Evolutionary conservation across 2,797 vertebrate species (phyloP).

Genomic region (Lycodopsis pacificus): DNA sequence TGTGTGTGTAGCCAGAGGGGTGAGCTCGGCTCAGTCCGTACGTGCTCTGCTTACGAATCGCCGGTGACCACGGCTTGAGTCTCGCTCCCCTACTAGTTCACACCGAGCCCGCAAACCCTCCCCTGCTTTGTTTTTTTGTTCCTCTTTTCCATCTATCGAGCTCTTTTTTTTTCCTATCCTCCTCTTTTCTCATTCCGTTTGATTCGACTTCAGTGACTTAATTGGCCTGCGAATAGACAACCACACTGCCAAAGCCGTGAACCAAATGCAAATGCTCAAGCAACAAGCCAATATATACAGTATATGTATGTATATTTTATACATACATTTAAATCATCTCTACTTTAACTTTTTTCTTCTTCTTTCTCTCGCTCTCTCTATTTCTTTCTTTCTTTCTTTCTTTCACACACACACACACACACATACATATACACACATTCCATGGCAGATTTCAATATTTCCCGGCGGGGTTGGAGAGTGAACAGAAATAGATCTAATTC

Average conservation of each 20-base stretch:
- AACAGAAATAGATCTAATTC: conserved; percentile 83
- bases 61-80: conserved; percentile 61
- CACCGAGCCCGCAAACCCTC: conserved; percentile 27
- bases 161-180: neutral
- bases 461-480: conserved; percentile 74
- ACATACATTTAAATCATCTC: conserved; percentile 28
- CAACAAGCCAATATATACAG: conserved; percentile 18
- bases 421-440: conserved; percentile 55
- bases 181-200: conserved; percentile 34
- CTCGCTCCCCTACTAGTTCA: conserved; percentile 49
- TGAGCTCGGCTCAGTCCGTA: conserved; percentile 66
- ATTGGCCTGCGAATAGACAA: conserved; percentile 20
- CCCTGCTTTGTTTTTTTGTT: neutral
- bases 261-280: conserved; percentile 41
- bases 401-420: conserved; percentile 13
- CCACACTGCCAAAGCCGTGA: conserved; percentile 5
- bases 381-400: neutral
- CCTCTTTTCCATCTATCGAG: neutral
- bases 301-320: conserved; percentile 24
- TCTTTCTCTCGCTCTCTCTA: neutral
- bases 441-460: conserved; percentile 80
- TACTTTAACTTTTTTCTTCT: conserved; percentile 8
- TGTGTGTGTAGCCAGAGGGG: conserved; percentile 56
- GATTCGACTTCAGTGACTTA: conserved; percentile 41
- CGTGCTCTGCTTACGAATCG: conserved; percentile 77